These are phyloP conservation scores for Lepilemur ruficaudatus DNA, from an alignment of 2,797 vertebrate species.

Conservation along the genomic window DNA sequence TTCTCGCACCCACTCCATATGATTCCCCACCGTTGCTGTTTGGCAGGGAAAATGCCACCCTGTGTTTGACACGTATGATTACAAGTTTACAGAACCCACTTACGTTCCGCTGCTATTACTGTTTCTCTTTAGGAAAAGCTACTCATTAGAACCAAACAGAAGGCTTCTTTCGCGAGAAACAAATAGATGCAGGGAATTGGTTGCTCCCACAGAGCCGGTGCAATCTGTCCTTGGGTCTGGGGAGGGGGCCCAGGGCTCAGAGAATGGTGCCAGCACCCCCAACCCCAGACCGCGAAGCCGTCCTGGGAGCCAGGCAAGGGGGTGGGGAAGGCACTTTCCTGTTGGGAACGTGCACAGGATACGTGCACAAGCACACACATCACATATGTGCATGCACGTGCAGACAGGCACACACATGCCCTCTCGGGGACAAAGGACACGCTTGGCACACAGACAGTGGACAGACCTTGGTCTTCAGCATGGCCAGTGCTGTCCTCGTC, in stretches of 20 bases:
- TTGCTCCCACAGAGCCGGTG: background rate
- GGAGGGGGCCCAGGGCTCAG: background rate
- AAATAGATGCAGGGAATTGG: slow-evolving; percentile 46
- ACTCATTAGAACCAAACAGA: slow-evolving; percentile 72
- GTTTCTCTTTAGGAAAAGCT: slow-evolving; percentile 82
- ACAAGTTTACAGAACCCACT: slow-evolving; percentile 82
- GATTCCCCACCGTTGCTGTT: slow-evolving; percentile 76
- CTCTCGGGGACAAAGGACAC: background rate
- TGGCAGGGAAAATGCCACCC: slow-evolving; percentile 77
- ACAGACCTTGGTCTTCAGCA: background rate
- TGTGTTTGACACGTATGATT: slow-evolving; percentile 86
- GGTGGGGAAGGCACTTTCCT: too few relatives aligned
- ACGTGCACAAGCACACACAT: background rate
- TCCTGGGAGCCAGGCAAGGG: background rate
- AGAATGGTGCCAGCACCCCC: rapidly evolving
- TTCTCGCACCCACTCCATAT: slow-evolving; percentile 72
- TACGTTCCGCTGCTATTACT: slow-evolving; percentile 69
- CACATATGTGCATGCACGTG: too few relatives aligned
- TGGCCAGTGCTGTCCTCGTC: rapidly evolving
- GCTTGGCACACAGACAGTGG: background rate
- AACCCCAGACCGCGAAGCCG: rapidly evolving
- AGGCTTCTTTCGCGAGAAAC: slow-evolving; percentile 53
- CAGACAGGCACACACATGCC: background rate
- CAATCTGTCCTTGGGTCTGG: background rate
- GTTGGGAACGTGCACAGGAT: too few relatives aligned